phyloP scores from a whole-genome alignment of 2,797 vertebrate species.

The Gambusia yucatana region DNA sequence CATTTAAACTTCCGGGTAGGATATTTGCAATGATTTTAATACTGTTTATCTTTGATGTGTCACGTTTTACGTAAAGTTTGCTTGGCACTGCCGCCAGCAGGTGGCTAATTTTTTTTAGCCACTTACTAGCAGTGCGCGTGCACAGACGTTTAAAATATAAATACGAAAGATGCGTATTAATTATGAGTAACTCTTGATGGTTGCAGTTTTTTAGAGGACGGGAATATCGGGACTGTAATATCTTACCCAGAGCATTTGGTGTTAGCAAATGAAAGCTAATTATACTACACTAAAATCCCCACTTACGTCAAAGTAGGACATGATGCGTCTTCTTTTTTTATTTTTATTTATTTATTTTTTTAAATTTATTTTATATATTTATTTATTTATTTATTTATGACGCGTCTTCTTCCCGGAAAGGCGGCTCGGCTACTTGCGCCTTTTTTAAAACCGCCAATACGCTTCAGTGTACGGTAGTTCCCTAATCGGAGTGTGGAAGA shows the following conservation, averaged over 20 bases:
- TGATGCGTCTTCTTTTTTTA: background rate
- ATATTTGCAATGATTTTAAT: background rate
- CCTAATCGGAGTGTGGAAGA: background rate
- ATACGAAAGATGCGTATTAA: background rate
- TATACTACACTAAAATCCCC: background rate
- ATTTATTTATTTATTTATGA: no score
- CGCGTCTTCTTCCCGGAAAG: background rate
- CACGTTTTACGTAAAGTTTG: no score
- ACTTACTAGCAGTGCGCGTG: background rate
- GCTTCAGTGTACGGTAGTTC: no score
- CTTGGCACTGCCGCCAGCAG: background rate
- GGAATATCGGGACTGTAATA: no score
- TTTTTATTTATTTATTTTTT: no score
- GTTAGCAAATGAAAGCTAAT: background rate
- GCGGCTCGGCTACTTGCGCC: background rate
- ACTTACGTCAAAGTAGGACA: background rate
- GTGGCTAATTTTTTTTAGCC: background rate
- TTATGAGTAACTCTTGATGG: background rate
- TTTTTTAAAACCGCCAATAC: background rate
- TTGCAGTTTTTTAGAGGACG: background rate
- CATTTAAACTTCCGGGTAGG: conserved; percentile 71
- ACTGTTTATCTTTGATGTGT: background rate
- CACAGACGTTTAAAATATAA: background rate
- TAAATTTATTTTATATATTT: no score
- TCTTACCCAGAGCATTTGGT: background rate